These are phyloP conservation scores for Sphenopsis melanotis DNA, from an alignment of 2,797 vertebrate genomes.

Conservation along the genomic window DNA sequence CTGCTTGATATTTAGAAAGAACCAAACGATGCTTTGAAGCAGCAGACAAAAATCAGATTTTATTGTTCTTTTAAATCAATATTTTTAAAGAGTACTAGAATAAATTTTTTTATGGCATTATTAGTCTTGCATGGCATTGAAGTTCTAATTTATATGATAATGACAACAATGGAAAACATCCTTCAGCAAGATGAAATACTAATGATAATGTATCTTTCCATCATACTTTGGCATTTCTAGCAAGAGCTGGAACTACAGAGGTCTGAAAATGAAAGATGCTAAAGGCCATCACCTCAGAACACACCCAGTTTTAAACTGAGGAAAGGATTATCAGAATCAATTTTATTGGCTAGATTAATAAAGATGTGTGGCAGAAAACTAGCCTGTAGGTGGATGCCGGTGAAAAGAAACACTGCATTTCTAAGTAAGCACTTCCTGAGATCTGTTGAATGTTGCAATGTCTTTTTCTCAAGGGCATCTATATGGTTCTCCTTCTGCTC, in stretches of 20 bases:
- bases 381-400: neutral
- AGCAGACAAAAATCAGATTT: conserved; percentile 53
- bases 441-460: neutral
- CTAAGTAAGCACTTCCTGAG: neutral
- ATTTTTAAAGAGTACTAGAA: conserved; percentile 41
- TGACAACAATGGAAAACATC: neutral
- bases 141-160: conserved; percentile 28
- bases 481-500: neutral
- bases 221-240: neutral
- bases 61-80: conserved; percentile 63
- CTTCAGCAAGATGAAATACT: neutral
- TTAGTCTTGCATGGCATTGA: conserved; percentile 38
- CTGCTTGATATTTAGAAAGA: conserved; percentile 54
- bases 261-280: neutral
- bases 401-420: neutral
- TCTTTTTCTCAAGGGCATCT: neutral
- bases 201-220: neutral
- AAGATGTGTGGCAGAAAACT: neutral
- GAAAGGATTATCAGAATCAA: neutral
- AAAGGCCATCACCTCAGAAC: neutral
- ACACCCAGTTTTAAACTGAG: neutral
- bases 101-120: conserved; percentile 56
- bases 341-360: neutral
- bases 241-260: neutral
- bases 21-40: conserved; percentile 2